A percentile compares a stretch with the other conserved stretches of the same genome.
Conservation (phyloP, 2,888 invertebrate genomes). For the Campoplex capitator region DNA sequence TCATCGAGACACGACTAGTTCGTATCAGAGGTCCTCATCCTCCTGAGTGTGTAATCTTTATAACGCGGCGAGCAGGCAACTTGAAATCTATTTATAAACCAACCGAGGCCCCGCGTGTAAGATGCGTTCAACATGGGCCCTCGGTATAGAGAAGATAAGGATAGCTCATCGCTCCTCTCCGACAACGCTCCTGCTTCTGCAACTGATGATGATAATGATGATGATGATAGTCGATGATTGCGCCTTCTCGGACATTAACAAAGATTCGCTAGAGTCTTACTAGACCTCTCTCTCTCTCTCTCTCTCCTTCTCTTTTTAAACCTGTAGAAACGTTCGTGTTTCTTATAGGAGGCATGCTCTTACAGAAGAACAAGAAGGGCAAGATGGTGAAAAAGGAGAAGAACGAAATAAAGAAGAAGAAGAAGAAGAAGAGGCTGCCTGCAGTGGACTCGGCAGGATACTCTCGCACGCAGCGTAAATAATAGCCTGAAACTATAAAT, state of each 20-base stretch:
- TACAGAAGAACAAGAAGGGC: slow-evolving; percentile 30
- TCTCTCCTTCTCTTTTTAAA: background rate
- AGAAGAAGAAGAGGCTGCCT: slow-evolving; percentile 44
- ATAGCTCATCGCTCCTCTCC: slow-evolving; percentile 19
- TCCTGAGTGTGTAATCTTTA: slow-evolving; percentile 56
- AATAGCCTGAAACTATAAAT: slow-evolving; percentile 74
- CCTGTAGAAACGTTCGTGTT: slow-evolving; percentile 4
- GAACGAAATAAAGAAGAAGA: slow-evolving; percentile 71
- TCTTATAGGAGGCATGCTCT: slow-evolving; percentile 7
- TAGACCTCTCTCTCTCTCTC: background rate
- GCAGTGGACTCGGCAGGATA: slow-evolving; percentile 59
- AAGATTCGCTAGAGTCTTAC: slow-evolving; percentile 34
- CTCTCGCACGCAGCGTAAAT: slow-evolving; percentile 72
- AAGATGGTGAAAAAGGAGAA: slow-evolving; percentile 35
- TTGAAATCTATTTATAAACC: slow-evolving; percentile 68
- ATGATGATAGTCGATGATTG: slow-evolving; percentile 49
- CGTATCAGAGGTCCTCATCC: slow-evolving; percentile 62
- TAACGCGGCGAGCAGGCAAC: slow-evolving; percentile 48
- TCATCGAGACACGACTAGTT: slow-evolving; percentile 57
- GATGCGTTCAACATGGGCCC: slow-evolving; percentile 12
- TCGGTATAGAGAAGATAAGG: slow-evolving; percentile 43
- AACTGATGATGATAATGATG: slow-evolving; percentile 39
- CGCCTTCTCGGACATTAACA: slow-evolving; percentile 33
- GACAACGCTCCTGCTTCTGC: slow-evolving; percentile 29
- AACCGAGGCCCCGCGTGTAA: background rate